Base-by-base conservation (phyloP, 2,113 vertebrate genomes). In the Chaetodon auriga region DNA sequence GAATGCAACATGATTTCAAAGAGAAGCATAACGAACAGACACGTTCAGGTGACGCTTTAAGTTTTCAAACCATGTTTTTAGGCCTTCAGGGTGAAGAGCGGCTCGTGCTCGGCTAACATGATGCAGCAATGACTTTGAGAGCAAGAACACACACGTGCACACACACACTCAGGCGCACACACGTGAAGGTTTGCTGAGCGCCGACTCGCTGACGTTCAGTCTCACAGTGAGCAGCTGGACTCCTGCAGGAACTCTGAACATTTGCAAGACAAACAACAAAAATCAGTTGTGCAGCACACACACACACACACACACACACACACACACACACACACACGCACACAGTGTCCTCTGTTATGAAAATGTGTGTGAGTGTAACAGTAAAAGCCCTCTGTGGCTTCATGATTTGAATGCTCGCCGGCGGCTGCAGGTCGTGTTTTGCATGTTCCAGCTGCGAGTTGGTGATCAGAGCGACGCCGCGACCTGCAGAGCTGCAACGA, bases 401-500 rank as follows among this genome's bases (percentile, higher is more conserved):
- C 23, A 0, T 4, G 3, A 69, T 69, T 69, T 70, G 68, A 55
- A 55, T n/a, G 21, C 5, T 0, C 2, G 30, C 48, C 48, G 49
- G 66, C 48, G 19, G 68, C 68, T 57, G 36, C 68, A 43, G 68
- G 35, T 4, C 49, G 19, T 18, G 68, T 71, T 71, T 57, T 57
- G 53, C 51, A 71, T 71, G 51, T 57, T 43, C 7, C 53, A 57
- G 68, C 68, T 70, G 66, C 35, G 6, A 14, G 48, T n/a, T n/a
- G 66, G 25, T 4, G 66, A 68, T 36, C 48, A 36, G 65, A 68
- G 66, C 46, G 65, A 6, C 16, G 62, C 19, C 18, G n/a, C 12
- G 41, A 45, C 19, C 61, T 43, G 54, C 54, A 2, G 25, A 30
- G 30, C 30, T 30, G 30, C 30, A 30, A 2, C 35, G 58, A 61